Evolutionary conservation across 2,113 vertebrate genomes (phyloP).

Genomic region (Hipposideros armiger): DNA sequence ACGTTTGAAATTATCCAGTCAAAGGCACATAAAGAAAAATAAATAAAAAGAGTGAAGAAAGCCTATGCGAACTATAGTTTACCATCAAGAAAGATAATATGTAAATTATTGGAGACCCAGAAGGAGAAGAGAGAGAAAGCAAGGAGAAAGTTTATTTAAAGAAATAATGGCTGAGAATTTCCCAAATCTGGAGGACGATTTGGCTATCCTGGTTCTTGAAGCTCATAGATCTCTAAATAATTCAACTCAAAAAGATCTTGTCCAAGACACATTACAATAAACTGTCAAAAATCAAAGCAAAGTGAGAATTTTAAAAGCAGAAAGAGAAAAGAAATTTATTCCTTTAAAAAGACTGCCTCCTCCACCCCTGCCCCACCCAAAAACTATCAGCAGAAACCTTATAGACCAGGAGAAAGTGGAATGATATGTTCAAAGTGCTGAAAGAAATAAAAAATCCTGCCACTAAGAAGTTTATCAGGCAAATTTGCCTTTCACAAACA

Average conservation of each 20-base stretch:
- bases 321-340: background rate
- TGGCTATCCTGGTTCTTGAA: background rate
- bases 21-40: background rate
- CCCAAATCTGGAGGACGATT: background rate
- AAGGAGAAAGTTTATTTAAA: background rate
- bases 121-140: background rate
- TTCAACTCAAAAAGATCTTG: background rate
- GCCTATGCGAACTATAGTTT: background rate
- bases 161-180: too few relatives aligned
- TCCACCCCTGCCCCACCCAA: background rate
- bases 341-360: background rate
- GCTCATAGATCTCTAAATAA: background rate
- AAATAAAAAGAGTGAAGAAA: background rate
- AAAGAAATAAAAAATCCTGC: background rate
- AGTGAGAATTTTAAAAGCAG: background rate
- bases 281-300: background rate
- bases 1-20: background rate
- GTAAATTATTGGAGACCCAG: background rate
- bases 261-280: background rate
- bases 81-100: background rate
- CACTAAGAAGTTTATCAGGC: background rate
- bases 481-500: background rate
- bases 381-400: background rate
- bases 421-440: background rate
- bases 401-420: background rate